Base-by-base conservation (phyloP, 2,113 vertebrate genomes). In the Orycteropus afer region DNA sequence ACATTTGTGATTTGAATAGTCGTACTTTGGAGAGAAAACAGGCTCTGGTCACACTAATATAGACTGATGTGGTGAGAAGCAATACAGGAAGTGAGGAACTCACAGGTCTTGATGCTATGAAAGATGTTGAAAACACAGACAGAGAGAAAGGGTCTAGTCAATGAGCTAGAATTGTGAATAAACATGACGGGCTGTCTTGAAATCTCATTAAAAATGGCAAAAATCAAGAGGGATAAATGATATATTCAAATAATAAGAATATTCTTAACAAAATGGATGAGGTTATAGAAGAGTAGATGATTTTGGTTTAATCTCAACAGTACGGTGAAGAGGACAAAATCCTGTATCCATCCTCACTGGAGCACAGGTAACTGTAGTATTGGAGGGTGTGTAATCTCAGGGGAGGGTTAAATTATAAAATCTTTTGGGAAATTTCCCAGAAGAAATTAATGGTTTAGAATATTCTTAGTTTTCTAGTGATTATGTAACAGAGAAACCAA, bases 291-390 rank as follows among this genome's bases (percentile, higher is more conserved):
- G 5, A 20, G 9, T 3, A 86, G 51, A 83, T 32, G 17, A 45
- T 4, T 8, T 20, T 12, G n/a, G 49, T 32, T 22, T 32, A 23
- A 57, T 83, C 27, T 6, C 3, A 51, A 27, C 1, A 27, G 17
- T 11, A 55, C 3, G 25, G 49, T 32, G 14, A 67, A 40, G 15
- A n/a, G 22, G 18, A 32, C 63, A 47, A 13, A 55, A 37, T 7
- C 2, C 12, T 47, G 18, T 7, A 37, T 20, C 29, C 0, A 0
- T 12, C 27, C 34, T 11, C 0, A 1, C 5, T 20, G 23, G 7
- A 67, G 15, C n/a, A 22, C 20, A 40, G 67, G 67, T 7, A 40
- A 1, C 3, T 55, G 40, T 37, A 14, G 25, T 49, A 18, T 18
- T 18, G 4, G 27, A 67, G 2, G 7, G 20, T 17, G 37, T n/a